phyloP scores from a whole-genome alignment of 2,797 vertebrate genomes.

The Sebastes steindachneri region DNA sequence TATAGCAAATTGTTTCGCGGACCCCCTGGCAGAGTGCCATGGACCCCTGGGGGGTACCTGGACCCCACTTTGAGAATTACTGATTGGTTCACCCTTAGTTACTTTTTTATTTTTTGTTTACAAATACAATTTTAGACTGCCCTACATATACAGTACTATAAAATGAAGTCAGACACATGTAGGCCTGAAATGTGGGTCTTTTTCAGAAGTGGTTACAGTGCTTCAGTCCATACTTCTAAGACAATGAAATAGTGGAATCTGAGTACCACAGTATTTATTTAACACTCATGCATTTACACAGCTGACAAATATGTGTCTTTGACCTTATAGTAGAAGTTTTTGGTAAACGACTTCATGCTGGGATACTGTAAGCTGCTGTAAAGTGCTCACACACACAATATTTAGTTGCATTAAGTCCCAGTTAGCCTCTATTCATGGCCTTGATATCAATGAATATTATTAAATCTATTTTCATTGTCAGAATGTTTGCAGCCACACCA shows the following conservation, averaged over 20 bases:
- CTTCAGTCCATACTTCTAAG: background rate
- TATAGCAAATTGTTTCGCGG: fast-evolving
- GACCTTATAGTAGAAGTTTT: background rate
- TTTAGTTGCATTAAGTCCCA: background rate
- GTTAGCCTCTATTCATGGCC: background rate
- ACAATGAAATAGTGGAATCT: background rate
- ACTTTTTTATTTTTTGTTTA: background rate
- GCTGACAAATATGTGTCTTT: background rate
- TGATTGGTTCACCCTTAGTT: background rate
- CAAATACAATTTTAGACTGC: background rate
- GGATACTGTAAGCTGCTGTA: background rate
- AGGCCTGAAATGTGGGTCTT: background rate
- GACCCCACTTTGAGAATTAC: too few species aligned
- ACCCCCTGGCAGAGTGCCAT: too few species aligned
- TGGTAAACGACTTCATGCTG: background rate
- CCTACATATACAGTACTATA: background rate
- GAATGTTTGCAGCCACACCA: background rate
- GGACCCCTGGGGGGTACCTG: too few species aligned
- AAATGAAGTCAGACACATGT: background rate
- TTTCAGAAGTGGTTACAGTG: background rate
- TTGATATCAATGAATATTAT: background rate
- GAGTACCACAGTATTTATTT: background rate
- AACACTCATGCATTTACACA: background rate
- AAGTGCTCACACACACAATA: background rate
- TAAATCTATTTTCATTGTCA: background rate